phyloP scores from a whole-genome alignment of 2,888 invertebrate species.

The Resseliella maxima region DNA sequence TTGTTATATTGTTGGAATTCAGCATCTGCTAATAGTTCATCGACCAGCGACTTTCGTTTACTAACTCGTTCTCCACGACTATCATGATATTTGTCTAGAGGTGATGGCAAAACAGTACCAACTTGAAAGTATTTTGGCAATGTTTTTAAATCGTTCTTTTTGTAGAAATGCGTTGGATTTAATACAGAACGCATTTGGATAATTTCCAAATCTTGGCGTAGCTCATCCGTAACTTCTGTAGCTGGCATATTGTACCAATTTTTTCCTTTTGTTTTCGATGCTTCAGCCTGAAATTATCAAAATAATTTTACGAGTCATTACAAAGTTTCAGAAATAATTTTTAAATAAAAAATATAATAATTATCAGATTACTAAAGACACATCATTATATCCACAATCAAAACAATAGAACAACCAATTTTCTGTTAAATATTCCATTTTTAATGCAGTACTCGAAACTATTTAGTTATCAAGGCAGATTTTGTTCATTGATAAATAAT shows the following conservation, averaged over 20 bases:
- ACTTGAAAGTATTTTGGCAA: conserved; percentile 95
- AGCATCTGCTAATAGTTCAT: conserved; percentile 91
- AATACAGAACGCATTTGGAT: conserved; percentile 92
- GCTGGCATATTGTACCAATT: conserved; percentile 92
- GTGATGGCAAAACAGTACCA: conserved; percentile 84
- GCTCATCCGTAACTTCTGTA: conserved; percentile 88
- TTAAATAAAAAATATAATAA: conserved; percentile 32
- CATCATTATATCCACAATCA: conserved; percentile 61
- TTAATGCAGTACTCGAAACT: neutral
- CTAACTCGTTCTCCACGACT: conserved; percentile 81
- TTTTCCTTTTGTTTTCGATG: conserved; percentile 84
- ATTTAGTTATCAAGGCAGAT: neutral
- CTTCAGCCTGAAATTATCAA: conserved; percentile 72
- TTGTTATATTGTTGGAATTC: conserved; percentile 85
- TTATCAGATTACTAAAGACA: conserved; percentile 69
- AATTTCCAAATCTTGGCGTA: conserved; percentile 87
- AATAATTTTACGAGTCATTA: neutral
- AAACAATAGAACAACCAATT: conserved; percentile 45
- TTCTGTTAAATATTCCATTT: conserved; percentile 9
- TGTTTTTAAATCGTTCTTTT: conserved; percentile 87
- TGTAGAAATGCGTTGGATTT: conserved; percentile 95
- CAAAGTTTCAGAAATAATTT: neutral
- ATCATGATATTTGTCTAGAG: conserved; percentile 88
- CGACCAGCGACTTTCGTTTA: conserved; percentile 89
- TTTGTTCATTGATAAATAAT: neutral